Base-by-base conservation (phyloP, 2,113 vertebrate genomes). In the Vireo altiloquus region DNA sequence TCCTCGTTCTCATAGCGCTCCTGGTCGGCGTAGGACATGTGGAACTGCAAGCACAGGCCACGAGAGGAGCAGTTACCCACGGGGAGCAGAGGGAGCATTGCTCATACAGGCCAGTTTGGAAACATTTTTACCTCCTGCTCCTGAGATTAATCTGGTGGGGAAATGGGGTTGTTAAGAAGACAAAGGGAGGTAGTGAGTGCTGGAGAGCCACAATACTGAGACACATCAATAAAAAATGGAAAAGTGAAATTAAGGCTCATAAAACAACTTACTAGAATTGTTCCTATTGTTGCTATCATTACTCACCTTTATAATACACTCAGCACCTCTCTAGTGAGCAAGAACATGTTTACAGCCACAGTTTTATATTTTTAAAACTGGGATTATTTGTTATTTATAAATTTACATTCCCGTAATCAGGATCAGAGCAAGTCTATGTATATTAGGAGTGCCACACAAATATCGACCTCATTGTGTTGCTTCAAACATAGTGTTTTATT, bases 1-100 rank as follows among this genome's bases (percentile, higher is more conserved):
- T 99, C 99, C 90, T 99, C 99, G 89, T 97, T 98, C 93, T 99
- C 99, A 22, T 99, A 99, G 52, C 98, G 98, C 44, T 99, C 99
- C 87, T 99, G 99, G 97, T 99, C 99, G 15, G 98, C 97, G 56
- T 98, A 99, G 16, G 99, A 99, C 94, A 99, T 98, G 87, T 99
- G 98, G 95, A 99, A 99, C 99, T 99, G 78, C 28, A 97, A 71
- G 70, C 59, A 97, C 49, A 95, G 82, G 59, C 35, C 78, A 90
- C 0, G 28, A 80, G 21, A 90, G 44, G 13, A 74, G 37, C 69
- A 54, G 39, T 93, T n/a, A 96, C 28, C 57, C 63, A 2, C 0
- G 3, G 40, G 31, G 1, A 56, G 20, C 27, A 46, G 11, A n/a
- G n/a, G 33, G 0, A 10, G 5, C 7, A 7, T 3, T 12, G 5